phyloP scores from a whole-genome alignment of 2,113 vertebrate genomes.

The Gambusia holbrooki region DNA sequence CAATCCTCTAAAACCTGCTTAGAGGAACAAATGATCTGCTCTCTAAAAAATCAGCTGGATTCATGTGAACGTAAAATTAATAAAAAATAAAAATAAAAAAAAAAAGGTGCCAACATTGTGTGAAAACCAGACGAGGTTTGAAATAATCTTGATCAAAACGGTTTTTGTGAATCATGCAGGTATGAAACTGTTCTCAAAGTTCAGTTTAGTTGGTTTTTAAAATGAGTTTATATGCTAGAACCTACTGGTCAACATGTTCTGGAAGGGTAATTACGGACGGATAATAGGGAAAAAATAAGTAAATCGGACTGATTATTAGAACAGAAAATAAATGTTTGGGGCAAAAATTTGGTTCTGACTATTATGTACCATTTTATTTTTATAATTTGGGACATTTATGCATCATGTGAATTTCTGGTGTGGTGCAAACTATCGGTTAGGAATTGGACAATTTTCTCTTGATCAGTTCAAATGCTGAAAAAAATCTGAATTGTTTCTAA shows the following conservation, averaged over 20 bases:
- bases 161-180: not conserved
- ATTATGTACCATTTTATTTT: no score
- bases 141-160: not conserved
- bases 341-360: not conserved
- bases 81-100: not conserved
- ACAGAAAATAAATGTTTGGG: not conserved
- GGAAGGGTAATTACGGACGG: not conserved
- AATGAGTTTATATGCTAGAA: not conserved
- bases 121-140: not conserved
- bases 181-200: not conserved
- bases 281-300: not conserved
- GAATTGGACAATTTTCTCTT: not conserved
- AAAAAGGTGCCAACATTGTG: not conserved
- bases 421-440: not conserved
- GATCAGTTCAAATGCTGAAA: not conserved
- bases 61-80: not conserved
- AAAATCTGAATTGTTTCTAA: not conserved
- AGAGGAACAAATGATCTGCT: not conserved
- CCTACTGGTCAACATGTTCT: not conserved
- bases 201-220: not conserved
- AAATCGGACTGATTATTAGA: not conserved
- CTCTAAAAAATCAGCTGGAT: not conserved
- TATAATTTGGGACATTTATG: not conserved
- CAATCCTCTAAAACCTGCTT: constrained; percentile 7
- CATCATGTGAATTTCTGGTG: not conserved